Base-by-base conservation (phyloP, 2,888 invertebrate species). In the Temnothorax unifasciatus region DNA sequence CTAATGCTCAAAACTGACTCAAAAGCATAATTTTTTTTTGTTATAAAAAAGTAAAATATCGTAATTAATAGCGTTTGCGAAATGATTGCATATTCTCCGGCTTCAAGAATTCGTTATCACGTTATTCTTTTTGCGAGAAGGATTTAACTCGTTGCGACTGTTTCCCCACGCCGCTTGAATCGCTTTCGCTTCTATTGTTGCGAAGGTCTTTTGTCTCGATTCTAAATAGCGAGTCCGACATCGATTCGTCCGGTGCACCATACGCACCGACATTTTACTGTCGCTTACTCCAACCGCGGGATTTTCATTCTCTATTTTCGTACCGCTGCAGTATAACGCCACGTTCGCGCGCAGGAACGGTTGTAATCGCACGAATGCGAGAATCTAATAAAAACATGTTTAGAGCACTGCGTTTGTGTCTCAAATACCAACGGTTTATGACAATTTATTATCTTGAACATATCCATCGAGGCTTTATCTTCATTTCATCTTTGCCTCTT, bases 251-350 rank as follows among this genome's bases (percentile, higher is more conserved):
- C 54, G 66, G 52, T 79, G 71, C 86, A 86, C 84, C 86, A 87
- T 87, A 79, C 50, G 73, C 64, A 76, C 74, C 71, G 73, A 73
- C 77, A 86, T 87, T 87, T 92, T 92, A 92, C 92, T 90, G 92
- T 90, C 86, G 92, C 86, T 92, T 91, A 91, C 92, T 86, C 88
- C 73, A 66, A 66, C 86, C 87, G 87, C 87, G 84, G 86, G 87
- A 88, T 91, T 92, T 90, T 88, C 89, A 90, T 92, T 90, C 88
- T 92, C 92, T 92, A 92, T 92, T 92, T 92, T 90, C 86, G 92
- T 92, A 91, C 87, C 87, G 52, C 41, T 64, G 64, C 84, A 69
- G 64, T 69, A 86, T 85, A 84, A 74, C 81, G 64, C 64, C 68
- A 79, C 64, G 25, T 83, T 79, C 74, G 63, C 52, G 47, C 84